Percentiles rank a stretch among this genome's conserved stretches.
These are phyloP conservation scores for Grus americana DNA, from an alignment of 2,113 vertebrate genomes.

Conservation along the genomic window DNA sequence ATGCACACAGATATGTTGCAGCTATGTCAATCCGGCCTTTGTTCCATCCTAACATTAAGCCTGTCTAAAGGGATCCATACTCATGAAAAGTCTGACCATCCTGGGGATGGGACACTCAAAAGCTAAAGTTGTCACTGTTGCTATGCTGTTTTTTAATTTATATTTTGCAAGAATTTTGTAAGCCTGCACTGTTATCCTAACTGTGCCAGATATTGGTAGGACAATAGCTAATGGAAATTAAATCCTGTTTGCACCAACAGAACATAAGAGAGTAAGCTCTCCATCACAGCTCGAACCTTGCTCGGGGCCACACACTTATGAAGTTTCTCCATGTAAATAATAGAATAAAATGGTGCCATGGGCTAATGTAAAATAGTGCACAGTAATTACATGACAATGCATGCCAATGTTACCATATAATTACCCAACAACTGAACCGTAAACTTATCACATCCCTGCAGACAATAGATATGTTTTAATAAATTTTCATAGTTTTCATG, in stretches of 20 bases:
- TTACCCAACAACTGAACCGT: neutral
- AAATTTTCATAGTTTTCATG: neutral
- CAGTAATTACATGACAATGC: neutral
- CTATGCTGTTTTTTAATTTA: neutral
- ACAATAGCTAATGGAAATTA: neutral
- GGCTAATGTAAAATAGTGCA: neutral
- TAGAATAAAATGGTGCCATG: neutral
- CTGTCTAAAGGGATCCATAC: neutral
- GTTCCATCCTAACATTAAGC: neutral
- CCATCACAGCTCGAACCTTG: neutral
- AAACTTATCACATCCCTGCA: neutral
- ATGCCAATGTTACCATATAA: neutral
- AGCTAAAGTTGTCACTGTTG: neutral
- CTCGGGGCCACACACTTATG: neutral
- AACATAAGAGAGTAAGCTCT: neutral
- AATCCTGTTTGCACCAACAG: neutral
- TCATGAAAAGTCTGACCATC: neutral
- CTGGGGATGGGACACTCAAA: neutral
- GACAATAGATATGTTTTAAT: neutral
- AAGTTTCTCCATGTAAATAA: neutral
- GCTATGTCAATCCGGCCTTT: neutral
- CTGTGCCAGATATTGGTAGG: neutral
- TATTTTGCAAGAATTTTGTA: neutral
- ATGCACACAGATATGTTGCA: accelerated
- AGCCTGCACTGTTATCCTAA: neutral